Conservation (phyloP, 2,888 invertebrate genomes). For the Hemaris fuciformis region DNA sequence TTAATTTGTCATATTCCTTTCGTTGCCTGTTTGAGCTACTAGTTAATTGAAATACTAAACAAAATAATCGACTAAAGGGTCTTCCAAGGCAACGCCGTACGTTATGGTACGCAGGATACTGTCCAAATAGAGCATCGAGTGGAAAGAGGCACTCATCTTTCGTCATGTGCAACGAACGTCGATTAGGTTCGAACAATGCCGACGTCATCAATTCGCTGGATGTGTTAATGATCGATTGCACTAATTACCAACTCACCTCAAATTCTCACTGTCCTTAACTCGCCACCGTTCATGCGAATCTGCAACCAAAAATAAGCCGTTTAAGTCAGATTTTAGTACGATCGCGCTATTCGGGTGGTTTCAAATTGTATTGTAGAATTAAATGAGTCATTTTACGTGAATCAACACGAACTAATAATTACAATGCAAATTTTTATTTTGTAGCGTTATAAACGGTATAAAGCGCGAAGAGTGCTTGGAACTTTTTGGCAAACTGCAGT, state of each 20-base stretch:
- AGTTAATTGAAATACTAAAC: no score
- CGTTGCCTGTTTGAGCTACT: no score
- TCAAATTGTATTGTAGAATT: background rate
- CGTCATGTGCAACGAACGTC: background rate
- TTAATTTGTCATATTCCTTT: no score
- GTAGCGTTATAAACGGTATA: no score
- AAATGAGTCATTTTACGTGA: background rate
- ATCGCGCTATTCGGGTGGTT: background rate
- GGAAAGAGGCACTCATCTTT: no score
- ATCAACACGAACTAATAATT: background rate
- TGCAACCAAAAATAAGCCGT: constrained; percentile 44
- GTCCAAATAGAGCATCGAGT: no score
- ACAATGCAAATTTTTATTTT: background rate
- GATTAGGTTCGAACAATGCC: background rate
- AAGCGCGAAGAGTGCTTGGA: no score
- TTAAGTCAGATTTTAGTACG: background rate
- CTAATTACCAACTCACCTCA: constrained; percentile 60
- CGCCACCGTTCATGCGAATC: constrained; percentile 41
- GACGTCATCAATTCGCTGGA: background rate
- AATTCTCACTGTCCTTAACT: constrained; percentile 49
- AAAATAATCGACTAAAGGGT: no score
- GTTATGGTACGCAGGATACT: no score
- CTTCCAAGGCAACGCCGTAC: no score
- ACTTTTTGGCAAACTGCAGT: no score
- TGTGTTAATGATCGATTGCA: constrained; percentile 15